Evolutionary conservation across 2,113 vertebrate genomes (phyloP).

Genomic region (Neofelis nebulosa): DNA sequence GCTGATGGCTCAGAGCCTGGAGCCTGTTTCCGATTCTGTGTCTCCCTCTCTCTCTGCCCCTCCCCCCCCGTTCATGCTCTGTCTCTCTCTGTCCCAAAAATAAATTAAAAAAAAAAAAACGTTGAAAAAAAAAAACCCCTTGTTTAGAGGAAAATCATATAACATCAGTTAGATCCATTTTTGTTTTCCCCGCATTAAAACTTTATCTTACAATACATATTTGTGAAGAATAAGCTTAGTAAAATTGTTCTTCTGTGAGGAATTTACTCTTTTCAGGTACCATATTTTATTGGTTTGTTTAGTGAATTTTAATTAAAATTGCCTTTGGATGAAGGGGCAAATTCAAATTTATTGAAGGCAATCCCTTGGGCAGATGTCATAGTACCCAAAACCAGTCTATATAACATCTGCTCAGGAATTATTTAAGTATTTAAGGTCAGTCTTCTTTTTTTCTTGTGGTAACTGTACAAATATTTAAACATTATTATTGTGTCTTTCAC

Average conservation of each 20-base stretch:
- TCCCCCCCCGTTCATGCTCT: too few species aligned
- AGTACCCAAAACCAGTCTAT: neutral
- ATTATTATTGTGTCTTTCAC: neutral
- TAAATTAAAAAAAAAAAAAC: neutral
- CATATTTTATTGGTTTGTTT: constrained; percentile 34
- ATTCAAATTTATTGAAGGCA: neutral
- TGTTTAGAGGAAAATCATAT: neutral
- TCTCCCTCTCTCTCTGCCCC: too few species aligned
- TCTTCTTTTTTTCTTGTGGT: neutral
- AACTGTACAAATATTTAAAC: neutral
- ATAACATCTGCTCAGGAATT: neutral
- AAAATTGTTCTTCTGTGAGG: neutral
- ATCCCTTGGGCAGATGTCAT: neutral
- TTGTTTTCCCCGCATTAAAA: constrained; percentile 19
- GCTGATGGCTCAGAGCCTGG: too few species aligned
- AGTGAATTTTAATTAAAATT: constrained; percentile 48
- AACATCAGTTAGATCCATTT: neutral
- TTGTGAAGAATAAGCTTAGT: constrained; percentile 37
- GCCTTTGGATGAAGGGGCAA: neutral
- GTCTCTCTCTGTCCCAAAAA: too few species aligned
- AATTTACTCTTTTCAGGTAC: neutral
- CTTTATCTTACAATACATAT: constrained; percentile 21
- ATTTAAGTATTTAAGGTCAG: neutral
- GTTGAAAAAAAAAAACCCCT: neutral
- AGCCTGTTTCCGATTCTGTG: too few species aligned